Evolutionary conservation across 92 coral and sea anemone species (phyloP), one percentile per base, ranked within the genome.

Genomic region (Zoanthus sociatus): DNA sequence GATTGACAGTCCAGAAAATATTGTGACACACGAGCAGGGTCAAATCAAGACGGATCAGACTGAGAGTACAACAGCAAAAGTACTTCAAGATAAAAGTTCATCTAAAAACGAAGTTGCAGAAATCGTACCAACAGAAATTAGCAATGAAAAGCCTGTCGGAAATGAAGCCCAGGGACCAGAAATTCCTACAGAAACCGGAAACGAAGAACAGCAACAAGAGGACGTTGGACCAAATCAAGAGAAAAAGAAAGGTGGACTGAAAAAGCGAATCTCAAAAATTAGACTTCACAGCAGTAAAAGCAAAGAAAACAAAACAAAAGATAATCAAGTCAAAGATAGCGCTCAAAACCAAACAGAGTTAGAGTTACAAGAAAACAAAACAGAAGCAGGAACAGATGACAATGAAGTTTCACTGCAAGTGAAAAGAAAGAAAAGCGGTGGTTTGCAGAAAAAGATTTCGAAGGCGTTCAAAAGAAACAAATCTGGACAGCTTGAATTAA

Each of bases 361-460:
- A 37, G 72, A 44, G 3, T 32, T 60, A 12, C 45, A 67, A 46
- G 63, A 53, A 5, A 67, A 81, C 2, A 66, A 47, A 9, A 9
- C 47, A 18, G 85, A 81, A 81, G 30, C 85, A 26, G 85, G 63
- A 16, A 61, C 84, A 33, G 70, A 51, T 50, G 73, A 54, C 6
- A 66, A n/a, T 20, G 76, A 66, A 81, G 32, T 66, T 31, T 81
- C 85, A 5, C 70, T n/a, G 76, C 85, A 81, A 67, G 61, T 67
- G 2, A 81, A 81, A 66, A 81, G 85, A 81, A 81, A 66, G 63
- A 81, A 81, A 64, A 79, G 58, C 44, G 84, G 84, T 17, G 60
- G 85, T 21, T 81, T 81, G 9, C 85, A 81, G 74, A 66, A 81
- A 50, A 81, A 81, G 45, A 21, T 81, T 21, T 81, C 85, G 67